Percentiles rank a stretch among this genome's conserved stretches.
Evolutionary conservation across 2,888 invertebrate genomes (phyloP).

Genomic region (Limulus polyphemus): DNA sequence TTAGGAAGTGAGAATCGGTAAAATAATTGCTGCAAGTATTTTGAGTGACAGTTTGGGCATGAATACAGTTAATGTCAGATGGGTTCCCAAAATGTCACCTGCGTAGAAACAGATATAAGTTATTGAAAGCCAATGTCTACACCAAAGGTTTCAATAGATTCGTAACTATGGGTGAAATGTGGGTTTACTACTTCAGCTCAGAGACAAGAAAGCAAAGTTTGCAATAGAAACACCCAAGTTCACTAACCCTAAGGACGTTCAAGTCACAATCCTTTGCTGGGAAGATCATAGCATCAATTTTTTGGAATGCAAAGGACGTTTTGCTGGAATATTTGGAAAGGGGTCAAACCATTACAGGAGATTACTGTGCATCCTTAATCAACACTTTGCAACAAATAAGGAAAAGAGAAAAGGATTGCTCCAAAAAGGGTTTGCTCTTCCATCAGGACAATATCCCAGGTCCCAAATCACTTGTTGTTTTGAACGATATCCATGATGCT

Average conservation of each 20-base stretch:
- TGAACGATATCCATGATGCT: too few species aligned
- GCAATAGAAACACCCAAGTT: conserved; percentile 6
- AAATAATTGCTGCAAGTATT: too few species aligned
- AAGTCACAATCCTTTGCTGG: conserved; percentile 6
- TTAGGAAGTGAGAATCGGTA: too few species aligned
- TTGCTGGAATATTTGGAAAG: conserved; percentile 19
- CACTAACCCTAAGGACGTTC: conserved; percentile 6
- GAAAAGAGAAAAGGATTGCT: too few species aligned
- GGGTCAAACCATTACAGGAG: conserved; percentile 14
- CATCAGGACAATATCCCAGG: too few species aligned
- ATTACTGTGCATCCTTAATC: conserved; percentile 15
- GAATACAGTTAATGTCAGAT: too few species aligned
- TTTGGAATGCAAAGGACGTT: conserved; percentile 14
- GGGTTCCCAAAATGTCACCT: too few species aligned
- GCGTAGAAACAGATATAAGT: too few species aligned
- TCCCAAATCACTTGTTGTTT: too few species aligned
- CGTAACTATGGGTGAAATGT: conserved; percentile 35
- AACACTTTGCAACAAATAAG: not conserved
- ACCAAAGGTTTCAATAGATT: conserved; percentile 8
- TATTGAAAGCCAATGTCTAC: too few species aligned
- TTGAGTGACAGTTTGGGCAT: too few species aligned
- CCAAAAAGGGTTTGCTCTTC: too few species aligned
- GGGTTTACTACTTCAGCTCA: conserved; percentile 32
- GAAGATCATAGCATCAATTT: conserved; percentile 19
- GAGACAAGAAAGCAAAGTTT: conserved; percentile 29